A percentile compares a stretch with the other conserved stretches of the same genome.
These are phyloP conservation scores for Chaenogobius annularis DNA, from an alignment of 2,113 vertebrate species.

Conservation along the genomic window DNA sequence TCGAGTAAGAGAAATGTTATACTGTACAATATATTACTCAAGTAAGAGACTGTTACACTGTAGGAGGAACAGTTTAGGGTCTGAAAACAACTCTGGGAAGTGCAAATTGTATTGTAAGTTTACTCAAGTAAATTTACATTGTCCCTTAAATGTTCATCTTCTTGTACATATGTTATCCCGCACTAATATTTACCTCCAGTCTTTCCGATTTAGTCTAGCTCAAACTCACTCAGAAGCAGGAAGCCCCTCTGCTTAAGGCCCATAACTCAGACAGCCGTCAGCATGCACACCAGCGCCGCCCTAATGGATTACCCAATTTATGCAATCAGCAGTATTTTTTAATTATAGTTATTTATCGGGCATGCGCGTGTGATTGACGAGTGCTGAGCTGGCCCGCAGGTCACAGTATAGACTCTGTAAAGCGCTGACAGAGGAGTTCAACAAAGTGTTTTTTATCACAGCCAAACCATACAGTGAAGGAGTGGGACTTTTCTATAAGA, in stretches of 20 bases:
- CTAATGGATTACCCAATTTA: conserved; percentile 10
- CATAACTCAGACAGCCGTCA: background rate
- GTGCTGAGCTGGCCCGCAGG: conserved; percentile 2
- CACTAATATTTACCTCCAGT: background rate
- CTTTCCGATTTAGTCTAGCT: background rate
- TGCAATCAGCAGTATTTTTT: conserved; percentile 11
- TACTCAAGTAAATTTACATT: background rate
- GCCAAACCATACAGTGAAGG: background rate
- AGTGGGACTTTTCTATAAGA: too few species aligned
- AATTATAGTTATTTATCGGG: conserved; percentile 11
- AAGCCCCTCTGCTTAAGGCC: background rate
- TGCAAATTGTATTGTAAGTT: background rate
- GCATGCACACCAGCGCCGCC: conserved; percentile 6
- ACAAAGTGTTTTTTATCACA: background rate
- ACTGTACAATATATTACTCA: too few species aligned
- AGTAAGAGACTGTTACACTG: too few species aligned
- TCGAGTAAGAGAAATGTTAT: too few species aligned
- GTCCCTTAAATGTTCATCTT: too few species aligned
- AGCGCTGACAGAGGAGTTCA: conserved; percentile 5
- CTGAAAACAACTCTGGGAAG: background rate
- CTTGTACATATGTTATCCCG: too few species aligned
- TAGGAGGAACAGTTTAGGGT: too few species aligned
- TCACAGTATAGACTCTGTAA: background rate
- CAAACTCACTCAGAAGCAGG: background rate
- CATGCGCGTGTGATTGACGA: background rate